Evolutionary conservation across 2,888 invertebrate species (phyloP).

Genomic region (Tiphia femorata): DNA sequence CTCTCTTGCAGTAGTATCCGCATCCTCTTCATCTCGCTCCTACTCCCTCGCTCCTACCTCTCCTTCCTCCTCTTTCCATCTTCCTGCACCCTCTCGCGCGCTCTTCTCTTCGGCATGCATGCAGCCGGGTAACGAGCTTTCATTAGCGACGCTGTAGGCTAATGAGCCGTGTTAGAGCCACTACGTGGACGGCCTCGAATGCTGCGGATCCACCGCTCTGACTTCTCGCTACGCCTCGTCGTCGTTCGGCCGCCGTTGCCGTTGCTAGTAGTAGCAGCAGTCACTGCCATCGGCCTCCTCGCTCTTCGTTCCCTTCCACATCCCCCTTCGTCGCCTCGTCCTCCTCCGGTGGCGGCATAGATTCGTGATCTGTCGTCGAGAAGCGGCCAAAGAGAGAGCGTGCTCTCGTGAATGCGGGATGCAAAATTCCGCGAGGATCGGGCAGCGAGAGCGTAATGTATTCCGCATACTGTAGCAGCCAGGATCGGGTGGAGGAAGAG

Average conservation of each 20-base stretch:
- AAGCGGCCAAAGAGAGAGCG: too few species aligned
- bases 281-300: background rate
- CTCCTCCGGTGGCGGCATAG: too few species aligned
- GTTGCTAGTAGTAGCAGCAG: background rate
- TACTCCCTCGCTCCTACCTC: background rate
- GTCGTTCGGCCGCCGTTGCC: background rate
- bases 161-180: conserved; percentile 63
- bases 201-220: conserved; percentile 27
- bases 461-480: too few species aligned
- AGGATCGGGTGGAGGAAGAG: too few species aligned
- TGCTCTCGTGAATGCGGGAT: too few species aligned
- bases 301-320: background rate
- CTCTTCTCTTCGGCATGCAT: conserved; percentile 46
- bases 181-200: conserved; percentile 41
- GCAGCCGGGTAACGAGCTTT: conserved; percentile 66
- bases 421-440: too few species aligned
- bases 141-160: conserved; percentile 69
- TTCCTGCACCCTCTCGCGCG: conserved; percentile 14
- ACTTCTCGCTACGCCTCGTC: conserved; percentile 22
- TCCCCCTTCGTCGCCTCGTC: background rate
- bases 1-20: background rate
- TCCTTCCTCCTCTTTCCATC: conserved; percentile 1
- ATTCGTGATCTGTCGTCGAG: too few species aligned
- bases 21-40: background rate
- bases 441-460: too few species aligned